Conservation (phyloP, 1,140 invertebrate genomes). For the Drosophila funebris region DNA sequence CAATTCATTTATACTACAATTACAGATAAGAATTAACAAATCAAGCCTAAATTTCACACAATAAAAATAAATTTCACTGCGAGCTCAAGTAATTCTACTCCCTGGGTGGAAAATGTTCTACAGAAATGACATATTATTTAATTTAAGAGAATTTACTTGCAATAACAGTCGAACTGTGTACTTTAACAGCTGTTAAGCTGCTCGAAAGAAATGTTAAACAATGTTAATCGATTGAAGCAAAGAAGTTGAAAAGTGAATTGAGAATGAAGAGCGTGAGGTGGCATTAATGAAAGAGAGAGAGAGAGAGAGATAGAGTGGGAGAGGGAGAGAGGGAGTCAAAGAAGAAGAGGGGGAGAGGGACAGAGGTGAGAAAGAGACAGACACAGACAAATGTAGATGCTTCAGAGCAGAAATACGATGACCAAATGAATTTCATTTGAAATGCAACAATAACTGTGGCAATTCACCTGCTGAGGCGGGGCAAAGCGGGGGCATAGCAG, state of each 20-base stretch:
- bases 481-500: neutral
- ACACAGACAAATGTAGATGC: neutral
- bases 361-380: neutral
- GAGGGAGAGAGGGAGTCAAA: too few species aligned
- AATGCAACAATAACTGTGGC: conserved; percentile 8
- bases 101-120: too few species aligned
- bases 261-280: neutral
- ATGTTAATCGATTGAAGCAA: neutral
- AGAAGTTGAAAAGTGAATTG: neutral
- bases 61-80: too few species aligned
- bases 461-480: neutral
- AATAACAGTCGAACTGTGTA: too few species aligned
- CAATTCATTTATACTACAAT: too few species aligned
- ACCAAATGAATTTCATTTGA: conserved; percentile 21
- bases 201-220: neutral
- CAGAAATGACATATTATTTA: too few species aligned
- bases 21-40: too few species aligned
- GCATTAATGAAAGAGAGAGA: neutral
- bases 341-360: neutral
- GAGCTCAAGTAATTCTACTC: too few species aligned
- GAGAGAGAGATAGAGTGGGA: too few species aligned
- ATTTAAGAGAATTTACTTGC: too few species aligned
- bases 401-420: neutral
- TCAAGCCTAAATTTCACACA: too few species aligned
- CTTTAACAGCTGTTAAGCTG: neutral